These are phyloP conservation scores for Macrosoma leucophasiata DNA, from an alignment of 2,888 invertebrate species.

Conservation along the genomic window DNA sequence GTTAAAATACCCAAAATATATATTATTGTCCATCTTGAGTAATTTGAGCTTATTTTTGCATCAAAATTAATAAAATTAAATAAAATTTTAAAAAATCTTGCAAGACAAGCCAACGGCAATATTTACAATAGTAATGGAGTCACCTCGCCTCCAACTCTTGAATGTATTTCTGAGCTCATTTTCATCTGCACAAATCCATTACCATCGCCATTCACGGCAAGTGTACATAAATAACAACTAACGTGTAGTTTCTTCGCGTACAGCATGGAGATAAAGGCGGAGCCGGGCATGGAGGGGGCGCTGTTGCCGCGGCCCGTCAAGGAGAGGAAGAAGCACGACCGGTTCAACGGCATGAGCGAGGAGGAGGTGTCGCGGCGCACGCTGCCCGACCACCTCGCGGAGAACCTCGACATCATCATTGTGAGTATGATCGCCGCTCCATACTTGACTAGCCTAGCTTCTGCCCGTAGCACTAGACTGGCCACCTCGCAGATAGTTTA, in stretches of 20 bases:
- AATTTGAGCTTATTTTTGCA: no score
- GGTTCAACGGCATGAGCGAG: constrained; percentile 97
- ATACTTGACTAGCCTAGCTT: constrained; percentile 1
- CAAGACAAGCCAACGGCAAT: no score
- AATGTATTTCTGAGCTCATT: background rate
- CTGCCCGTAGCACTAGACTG: background rate
- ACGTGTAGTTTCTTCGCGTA: constrained; percentile 4
- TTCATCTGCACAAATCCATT: no score
- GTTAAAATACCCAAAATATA: no score
- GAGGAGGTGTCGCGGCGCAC: constrained; percentile 96
- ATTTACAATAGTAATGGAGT: no score
- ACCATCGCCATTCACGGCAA: no score
- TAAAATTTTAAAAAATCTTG: no score
- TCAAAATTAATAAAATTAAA: no score
- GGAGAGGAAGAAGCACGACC: constrained; percentile 94
- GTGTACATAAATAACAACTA: constrained; percentile 1
- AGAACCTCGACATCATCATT: constrained; percentile 97
- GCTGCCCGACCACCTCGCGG: constrained; percentile 94
- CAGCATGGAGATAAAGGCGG: constrained; percentile 73
- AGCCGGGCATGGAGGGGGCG: constrained; percentile 71
- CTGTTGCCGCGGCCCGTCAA: constrained; percentile 79
- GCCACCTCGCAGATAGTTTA: no score
- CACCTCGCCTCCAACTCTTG: no score
- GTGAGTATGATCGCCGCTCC: constrained; percentile 83
- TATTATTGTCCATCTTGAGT: no score